These are phyloP conservation scores for Campylomormyrus tamandua DNA, from an alignment of 2,113 vertebrate genomes.

Conservation along the genomic window DNA sequence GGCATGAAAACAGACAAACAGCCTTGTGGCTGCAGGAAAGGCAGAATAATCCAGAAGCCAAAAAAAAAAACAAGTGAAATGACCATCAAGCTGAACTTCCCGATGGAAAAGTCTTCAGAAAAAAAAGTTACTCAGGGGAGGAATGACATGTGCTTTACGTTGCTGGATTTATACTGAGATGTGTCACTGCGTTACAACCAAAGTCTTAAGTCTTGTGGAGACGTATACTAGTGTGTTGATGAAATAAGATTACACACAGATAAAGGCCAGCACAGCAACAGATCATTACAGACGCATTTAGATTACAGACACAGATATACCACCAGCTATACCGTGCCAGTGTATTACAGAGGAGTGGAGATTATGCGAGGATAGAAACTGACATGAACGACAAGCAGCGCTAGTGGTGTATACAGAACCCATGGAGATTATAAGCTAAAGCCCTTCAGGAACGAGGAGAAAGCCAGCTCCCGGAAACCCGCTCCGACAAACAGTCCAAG, in stretches of 20 bases:
- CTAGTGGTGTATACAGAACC: not conserved
- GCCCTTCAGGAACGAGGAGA: not conserved
- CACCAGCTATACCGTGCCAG: not conserved
- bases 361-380: not conserved
- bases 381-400: not conserved
- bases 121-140: not conserved
- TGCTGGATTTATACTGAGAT: not conserved
- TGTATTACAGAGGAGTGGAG: not conserved
- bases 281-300: not conserved
- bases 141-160: too few species aligned
- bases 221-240: not conserved
- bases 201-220: not conserved
- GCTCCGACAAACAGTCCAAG: not conserved
- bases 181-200: not conserved
- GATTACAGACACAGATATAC: slow-evolving; percentile 4
- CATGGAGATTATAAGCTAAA: not conserved
- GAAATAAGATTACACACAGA: slow-evolving; percentile 1
- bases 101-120: not conserved
- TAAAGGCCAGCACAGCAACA: not conserved
- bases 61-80: not conserved
- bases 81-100: not conserved
- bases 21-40: not conserved
- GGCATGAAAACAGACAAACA: not conserved
- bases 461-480: not conserved
- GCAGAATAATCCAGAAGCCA: not conserved